Conservation (phyloP, 2,797 vertebrate species). For the Lophotriccus pileatus region DNA sequence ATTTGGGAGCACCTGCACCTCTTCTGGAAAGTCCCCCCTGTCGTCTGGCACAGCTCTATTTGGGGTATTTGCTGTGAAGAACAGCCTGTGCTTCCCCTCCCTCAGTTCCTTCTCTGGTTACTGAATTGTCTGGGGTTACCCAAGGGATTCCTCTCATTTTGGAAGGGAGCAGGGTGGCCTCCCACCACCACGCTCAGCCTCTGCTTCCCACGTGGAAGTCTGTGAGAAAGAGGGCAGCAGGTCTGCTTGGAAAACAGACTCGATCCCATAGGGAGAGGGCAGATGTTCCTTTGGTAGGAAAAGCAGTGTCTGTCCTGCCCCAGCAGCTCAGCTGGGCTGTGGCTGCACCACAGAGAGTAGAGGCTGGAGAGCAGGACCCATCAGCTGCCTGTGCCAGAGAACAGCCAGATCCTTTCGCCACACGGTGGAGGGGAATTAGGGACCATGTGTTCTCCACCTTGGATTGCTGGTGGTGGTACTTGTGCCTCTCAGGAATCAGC, state of each 20-base stretch:
- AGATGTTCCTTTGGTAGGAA: not conserved
- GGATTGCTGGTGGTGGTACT: not conserved
- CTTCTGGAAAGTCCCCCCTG: not conserved
- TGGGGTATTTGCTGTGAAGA: not conserved
- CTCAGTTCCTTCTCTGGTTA: not conserved
- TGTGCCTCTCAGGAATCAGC: not conserved
- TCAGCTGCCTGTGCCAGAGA: not conserved
- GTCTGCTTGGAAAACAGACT: not conserved
- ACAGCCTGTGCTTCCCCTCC: not conserved
- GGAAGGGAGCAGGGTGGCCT: not conserved
- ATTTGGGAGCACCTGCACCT: not conserved
- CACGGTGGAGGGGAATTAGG: not conserved
- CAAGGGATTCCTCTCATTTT: not conserved
- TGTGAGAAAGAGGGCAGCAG: not conserved
- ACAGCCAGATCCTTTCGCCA: not conserved
- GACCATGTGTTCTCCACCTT: accelerated
- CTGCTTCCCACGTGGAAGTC: not conserved
- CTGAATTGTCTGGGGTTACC: not conserved
- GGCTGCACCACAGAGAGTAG: not conserved
- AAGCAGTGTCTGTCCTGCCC: not conserved
- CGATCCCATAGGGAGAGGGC: accelerated
- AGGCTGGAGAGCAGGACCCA: not conserved
- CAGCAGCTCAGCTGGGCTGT: not conserved
- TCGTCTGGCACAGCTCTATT: not conserved
- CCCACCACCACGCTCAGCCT: not conserved